Evolutionary conservation across 2,888 invertebrate species (phyloP).

Genomic region (Pseudococcus longispinus): DNA sequence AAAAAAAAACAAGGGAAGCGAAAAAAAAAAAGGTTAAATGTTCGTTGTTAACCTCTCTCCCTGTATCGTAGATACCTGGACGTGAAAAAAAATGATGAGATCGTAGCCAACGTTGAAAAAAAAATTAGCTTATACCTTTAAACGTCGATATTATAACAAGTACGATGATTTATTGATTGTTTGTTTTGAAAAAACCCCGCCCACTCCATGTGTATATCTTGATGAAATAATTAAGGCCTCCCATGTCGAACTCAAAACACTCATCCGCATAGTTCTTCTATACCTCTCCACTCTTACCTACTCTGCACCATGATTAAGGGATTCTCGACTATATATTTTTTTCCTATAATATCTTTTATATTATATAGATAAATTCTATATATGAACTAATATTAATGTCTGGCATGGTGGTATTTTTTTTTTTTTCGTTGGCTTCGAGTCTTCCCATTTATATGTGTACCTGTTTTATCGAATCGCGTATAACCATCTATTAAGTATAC

Average conservation of each 20-base stretch:
- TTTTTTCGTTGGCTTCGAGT: background rate
- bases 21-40: constrained; percentile 1
- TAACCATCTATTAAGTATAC: background rate
- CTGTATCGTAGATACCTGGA: background rate
- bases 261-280: background rate
- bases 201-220: constrained; percentile 58
- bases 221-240: constrained; percentile 60
- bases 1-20: background rate
- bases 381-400: constrained; percentile 36
- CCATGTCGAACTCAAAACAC: constrained; percentile 59
- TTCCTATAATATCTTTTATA: background rate
- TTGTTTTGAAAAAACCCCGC: constrained; percentile 57
- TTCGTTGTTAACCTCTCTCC: constrained; percentile 12
- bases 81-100: constrained; percentile 25
- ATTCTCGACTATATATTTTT: constrained; percentile 28
- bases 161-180: constrained; percentile 57
- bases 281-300: background rate
- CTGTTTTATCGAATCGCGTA: background rate
- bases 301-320: constrained; percentile 40
- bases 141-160: constrained; percentile 56
- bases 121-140: constrained; percentile 48
- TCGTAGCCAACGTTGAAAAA: constrained; percentile 1
- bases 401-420: constrained; percentile 35
- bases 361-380: background rate
- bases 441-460: background rate